These are phyloP conservation scores for Carcina quercana DNA, from an alignment of 2,888 invertebrate species.

Conservation along the genomic window DNA sequence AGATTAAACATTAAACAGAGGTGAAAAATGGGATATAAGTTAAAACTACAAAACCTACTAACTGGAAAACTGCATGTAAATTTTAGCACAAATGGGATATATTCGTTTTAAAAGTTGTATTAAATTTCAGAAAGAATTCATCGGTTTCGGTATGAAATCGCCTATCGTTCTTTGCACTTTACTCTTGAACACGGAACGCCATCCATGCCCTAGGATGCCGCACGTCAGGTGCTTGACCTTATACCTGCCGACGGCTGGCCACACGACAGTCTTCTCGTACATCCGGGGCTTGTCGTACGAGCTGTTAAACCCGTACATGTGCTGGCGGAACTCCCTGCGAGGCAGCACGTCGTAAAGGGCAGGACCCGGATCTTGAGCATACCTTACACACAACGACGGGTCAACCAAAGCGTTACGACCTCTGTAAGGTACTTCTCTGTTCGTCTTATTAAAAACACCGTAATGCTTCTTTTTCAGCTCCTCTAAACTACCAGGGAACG, in stretches of 20 bases:
- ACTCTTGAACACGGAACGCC: constrained; percentile 49
- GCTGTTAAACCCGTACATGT: constrained; percentile 47
- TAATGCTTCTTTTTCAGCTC: constrained; percentile 42
- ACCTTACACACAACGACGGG: constrained; percentile 56
- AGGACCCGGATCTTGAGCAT: constrained; percentile 69
- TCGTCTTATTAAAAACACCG: constrained; percentile 56
- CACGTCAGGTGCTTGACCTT: constrained; percentile 22
- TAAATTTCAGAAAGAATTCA: constrained; percentile 48
- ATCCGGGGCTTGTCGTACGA: constrained; percentile 51
- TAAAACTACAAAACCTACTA: no score
- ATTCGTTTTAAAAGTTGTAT: no score
- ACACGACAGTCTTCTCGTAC: constrained; percentile 43
- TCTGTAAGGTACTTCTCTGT: constrained; percentile 41
- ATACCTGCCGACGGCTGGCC: constrained; percentile 62
- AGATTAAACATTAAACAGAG: no score
- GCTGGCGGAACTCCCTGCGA: constrained; percentile 31
- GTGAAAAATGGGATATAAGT: no score
- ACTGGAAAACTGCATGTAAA: no score
- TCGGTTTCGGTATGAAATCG: constrained; percentile 35
- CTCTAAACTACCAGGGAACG: constrained; percentile 37
- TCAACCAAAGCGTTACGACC: constrained; percentile 65
- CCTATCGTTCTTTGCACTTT: constrained; percentile 51
- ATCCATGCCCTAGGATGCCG: constrained; percentile 44
- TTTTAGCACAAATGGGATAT: no score
- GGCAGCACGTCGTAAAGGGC: constrained; percentile 45